phyloP scores from a whole-genome alignment of 1,140 invertebrate species.

The Cydia strobilella region DNA sequence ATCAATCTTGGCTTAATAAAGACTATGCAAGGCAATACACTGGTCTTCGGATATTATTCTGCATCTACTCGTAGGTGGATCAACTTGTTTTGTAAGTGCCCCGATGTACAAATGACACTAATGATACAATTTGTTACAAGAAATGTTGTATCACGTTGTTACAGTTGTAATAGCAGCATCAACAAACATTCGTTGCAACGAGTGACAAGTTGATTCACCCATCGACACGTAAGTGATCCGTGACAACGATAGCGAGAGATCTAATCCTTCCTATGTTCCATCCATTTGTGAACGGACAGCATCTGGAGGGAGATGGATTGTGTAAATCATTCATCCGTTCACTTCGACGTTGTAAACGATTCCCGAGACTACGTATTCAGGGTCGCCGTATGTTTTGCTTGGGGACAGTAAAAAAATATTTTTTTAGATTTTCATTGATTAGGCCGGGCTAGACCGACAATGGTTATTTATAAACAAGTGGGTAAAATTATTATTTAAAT shows the following conservation, averaged over 20 bases:
- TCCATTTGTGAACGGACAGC: slow-evolving; percentile 13
- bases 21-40: too few relatives aligned
- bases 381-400: background rate
- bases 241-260: background rate
- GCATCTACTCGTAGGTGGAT: too few relatives aligned
- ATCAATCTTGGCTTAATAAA: too few relatives aligned
- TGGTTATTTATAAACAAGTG: background rate
- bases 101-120: too few relatives aligned
- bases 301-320: background rate
- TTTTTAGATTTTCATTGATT: too few relatives aligned
- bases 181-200: too few relatives aligned
- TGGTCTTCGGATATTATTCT: too few relatives aligned
- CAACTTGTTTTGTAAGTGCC: too few relatives aligned
- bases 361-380: background rate
- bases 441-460: background rate
- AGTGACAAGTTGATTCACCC: background rate
- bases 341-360: slow-evolving; percentile 21
- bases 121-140: too few relatives aligned
- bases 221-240: background rate
- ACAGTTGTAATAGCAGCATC: too few relatives aligned
- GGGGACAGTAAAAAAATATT: too few relatives aligned
- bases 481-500: background rate
- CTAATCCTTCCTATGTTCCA: slow-evolving; percentile 20
- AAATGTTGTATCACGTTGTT: too few relatives aligned
- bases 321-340: slow-evolving; percentile 29